A percentile compares a stretch with the other conserved stretches of the same genome.
Conservation (phyloP, 1,140 invertebrate genomes). For the Atta cephalotes region DNA sequence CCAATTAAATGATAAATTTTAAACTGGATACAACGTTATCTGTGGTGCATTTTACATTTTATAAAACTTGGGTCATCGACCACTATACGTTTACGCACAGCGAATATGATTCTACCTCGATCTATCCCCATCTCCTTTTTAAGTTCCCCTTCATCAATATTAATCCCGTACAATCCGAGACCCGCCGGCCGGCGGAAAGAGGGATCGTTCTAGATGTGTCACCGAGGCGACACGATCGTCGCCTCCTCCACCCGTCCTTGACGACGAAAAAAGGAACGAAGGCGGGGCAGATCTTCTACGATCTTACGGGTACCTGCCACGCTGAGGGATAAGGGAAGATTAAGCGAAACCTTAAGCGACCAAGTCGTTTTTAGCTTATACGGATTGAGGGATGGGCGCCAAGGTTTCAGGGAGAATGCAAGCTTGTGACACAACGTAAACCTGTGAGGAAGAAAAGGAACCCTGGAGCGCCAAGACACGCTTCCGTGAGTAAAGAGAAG, state of each 20-base stretch:
- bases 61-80: not conserved
- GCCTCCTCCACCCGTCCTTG: slow-evolving; percentile 29
- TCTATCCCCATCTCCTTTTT: slow-evolving; percentile 21
- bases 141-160: slow-evolving; percentile 70
- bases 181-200: slow-evolving; percentile 41
- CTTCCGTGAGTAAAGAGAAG: not conserved
- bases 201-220: slow-evolving; percentile 68
- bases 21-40: not conserved
- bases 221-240: slow-evolving; percentile 56
- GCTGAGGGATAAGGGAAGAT: slow-evolving; percentile 74
- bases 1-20: not conserved
- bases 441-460: slow-evolving; percentile 34
- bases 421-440: slow-evolving; percentile 20
- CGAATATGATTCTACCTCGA: slow-evolving; percentile 32
- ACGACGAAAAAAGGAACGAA: slow-evolving; percentile 47
- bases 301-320: slow-evolving; percentile 71
- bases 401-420: slow-evolving; percentile 57
- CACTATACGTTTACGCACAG: not conserved
- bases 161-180: slow-evolving; percentile 60
- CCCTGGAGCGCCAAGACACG: slow-evolving; percentile 37
- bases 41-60: not conserved
- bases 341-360: slow-evolving; percentile 77
- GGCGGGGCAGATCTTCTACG: slow-evolving; percentile 59
- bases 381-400: slow-evolving; percentile 38
- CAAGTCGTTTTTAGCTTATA: slow-evolving; percentile 75